A percentile compares a stretch with the other conserved stretches of the same genome.
These are phyloP conservation scores for Pectinophora gossypiella DNA, from an alignment of 1,140 invertebrate genomes.

Conservation along the genomic window DNA sequence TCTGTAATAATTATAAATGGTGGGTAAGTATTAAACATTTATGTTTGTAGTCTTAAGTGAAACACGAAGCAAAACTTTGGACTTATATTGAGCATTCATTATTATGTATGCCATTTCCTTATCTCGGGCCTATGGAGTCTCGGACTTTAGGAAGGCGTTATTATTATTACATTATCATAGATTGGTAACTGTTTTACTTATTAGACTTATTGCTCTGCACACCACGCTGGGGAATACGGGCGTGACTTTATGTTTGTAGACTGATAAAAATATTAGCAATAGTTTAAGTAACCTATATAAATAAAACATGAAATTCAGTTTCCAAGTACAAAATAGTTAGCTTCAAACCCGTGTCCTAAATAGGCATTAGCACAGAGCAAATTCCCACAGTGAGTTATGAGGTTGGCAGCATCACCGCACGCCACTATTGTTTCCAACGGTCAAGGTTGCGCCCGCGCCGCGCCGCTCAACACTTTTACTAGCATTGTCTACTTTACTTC, in stretches of 20 bases:
- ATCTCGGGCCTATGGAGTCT: too few relatives aligned
- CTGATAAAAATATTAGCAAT: not conserved
- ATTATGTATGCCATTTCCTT: too few relatives aligned
- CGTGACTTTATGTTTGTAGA: not conserved
- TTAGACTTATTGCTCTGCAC: too few relatives aligned
- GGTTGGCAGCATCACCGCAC: conserved; percentile 18
- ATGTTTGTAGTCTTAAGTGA: too few relatives aligned
- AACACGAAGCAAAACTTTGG: too few relatives aligned
- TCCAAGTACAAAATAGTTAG: not conserved
- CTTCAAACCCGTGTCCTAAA: conserved; percentile 17
- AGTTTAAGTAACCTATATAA: not conserved
- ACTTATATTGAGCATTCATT: too few relatives aligned
- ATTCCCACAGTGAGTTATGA: conserved; percentile 26
- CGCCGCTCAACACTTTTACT: conserved; percentile 1
- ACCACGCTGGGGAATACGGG: too few relatives aligned
- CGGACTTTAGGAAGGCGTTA: too few relatives aligned
- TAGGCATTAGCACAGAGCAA: conserved; percentile 18
- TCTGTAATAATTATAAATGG: too few relatives aligned
- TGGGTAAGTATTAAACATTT: too few relatives aligned
- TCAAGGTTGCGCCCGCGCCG: conserved; percentile 35
- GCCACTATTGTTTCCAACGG: conserved; percentile 34
- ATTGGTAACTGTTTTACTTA: too few relatives aligned
- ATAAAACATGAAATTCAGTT: not conserved
- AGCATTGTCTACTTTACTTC: not conserved
- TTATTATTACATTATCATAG: too few relatives aligned